Percentiles rank a stretch among this genome's conserved stretches.
Evolutionary conservation across 1,140 invertebrate species (phyloP).

Genomic region (Drosophila cardini): DNA sequence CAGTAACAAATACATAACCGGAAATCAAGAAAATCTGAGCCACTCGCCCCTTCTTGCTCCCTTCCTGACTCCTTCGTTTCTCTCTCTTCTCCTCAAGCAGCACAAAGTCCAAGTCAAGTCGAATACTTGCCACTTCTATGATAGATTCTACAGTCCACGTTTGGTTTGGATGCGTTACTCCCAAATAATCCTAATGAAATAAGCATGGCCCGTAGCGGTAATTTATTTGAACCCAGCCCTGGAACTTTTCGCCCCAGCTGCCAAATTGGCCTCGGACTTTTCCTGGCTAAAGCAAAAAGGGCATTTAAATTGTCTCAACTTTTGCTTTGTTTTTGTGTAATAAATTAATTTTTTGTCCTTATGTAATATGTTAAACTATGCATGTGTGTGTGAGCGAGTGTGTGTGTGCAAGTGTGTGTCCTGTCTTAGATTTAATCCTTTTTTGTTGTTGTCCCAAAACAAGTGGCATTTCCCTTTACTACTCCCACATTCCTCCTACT

Average conservation of each 20-base stretch:
- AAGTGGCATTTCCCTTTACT: neutral
- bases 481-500: neutral
- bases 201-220: conserved; percentile 80
- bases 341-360: conserved; percentile 82
- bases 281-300: conserved; percentile 33
- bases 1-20: conserved; percentile 56
- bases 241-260: conserved; percentile 19
- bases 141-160: neutral
- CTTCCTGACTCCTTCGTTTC: too few relatives aligned
- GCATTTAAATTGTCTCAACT: conserved; percentile 80
- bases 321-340: conserved; percentile 74
- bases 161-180: conserved; percentile 57
- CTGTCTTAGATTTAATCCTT: conserved; percentile 80
- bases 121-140: too few relatives aligned
- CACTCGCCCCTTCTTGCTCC: neutral
- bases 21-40: conserved; percentile 59
- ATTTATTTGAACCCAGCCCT: conserved; percentile 72
- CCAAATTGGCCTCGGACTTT: conserved; percentile 34
- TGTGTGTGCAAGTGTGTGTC: conserved; percentile 24
- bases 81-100: too few relatives aligned
- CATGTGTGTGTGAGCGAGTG: conserved; percentile 36
- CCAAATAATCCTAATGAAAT: conserved; percentile 82
- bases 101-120: too few relatives aligned
- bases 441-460: conserved; percentile 65
- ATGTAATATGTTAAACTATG: conserved; percentile 72